Conservation (phyloP, 2,113 vertebrate genomes). For the Accipiter virgatus region DNA sequence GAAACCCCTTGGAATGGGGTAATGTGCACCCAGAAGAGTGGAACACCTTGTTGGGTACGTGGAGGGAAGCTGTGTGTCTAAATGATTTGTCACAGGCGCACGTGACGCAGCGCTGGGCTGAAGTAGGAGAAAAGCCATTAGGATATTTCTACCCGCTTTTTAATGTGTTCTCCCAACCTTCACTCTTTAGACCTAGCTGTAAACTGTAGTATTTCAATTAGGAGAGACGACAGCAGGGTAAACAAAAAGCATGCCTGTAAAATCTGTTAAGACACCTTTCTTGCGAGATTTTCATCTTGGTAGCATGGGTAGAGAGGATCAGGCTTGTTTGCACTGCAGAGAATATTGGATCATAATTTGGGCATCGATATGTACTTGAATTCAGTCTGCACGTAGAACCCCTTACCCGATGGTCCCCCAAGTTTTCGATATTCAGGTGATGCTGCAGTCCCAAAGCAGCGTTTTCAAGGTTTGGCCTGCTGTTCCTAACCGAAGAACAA, state of each 20-base stretch:
- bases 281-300: not conserved
- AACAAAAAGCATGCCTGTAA: not conserved
- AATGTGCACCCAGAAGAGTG: not conserved
- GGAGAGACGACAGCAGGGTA: not conserved
- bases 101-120: not conserved
- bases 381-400: not conserved
- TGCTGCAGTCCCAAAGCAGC: not conserved
- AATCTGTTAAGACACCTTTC: not conserved
- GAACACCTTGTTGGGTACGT: not conserved
- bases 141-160: not conserved
- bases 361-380: not conserved
- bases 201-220: not conserved
- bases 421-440: not conserved
- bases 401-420: not conserved
- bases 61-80: not conserved
- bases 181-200: not conserved
- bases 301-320: not conserved
- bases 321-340: not conserved
- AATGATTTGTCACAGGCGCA: not conserved
- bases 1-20: not conserved
- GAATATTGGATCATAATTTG: not conserved
- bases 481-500: not conserved
- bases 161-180: not conserved
- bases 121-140: not conserved
- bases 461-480: not conserved